These are phyloP conservation scores for Drosophila hamatofila DNA, from an alignment of 2,888 invertebrate genomes.

Conservation along the genomic window DNA sequence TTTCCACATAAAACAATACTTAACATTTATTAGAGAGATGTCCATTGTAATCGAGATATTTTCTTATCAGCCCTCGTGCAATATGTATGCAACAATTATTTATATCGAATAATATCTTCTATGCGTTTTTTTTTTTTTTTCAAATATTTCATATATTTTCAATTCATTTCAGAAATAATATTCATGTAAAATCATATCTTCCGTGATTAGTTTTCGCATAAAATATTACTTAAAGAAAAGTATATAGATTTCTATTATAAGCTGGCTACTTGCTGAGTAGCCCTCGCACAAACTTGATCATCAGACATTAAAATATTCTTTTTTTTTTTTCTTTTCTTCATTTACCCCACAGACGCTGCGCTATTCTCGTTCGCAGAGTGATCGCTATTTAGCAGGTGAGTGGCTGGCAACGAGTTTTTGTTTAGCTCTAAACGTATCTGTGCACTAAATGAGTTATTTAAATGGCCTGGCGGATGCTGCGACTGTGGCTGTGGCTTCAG, in stretches of 20 bases:
- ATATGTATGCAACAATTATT: no score
- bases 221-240: no score
- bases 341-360: slow-evolving; percentile 82
- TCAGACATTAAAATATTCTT: slow-evolving; percentile 64
- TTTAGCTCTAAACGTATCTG: slow-evolving; percentile 38
- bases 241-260: not conserved
- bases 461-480: slow-evolving; percentile 51
- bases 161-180: no score
- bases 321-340: slow-evolving; percentile 32
- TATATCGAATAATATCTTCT: no score
- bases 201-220: no score
- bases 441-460: slow-evolving; percentile 78
- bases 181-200: no score
- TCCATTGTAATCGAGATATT: no score
- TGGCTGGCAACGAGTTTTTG: slow-evolving; percentile 65
- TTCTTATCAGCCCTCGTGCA: no score
- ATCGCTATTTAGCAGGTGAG: slow-evolving; percentile 86
- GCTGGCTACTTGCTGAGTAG: slow-evolving; percentile 21
- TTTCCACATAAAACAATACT: no score
- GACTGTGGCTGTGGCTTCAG: slow-evolving; percentile 1
- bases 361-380: slow-evolving; percentile 85
- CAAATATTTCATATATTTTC: no score
- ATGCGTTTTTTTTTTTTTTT: no score
- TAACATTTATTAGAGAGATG: not conserved
- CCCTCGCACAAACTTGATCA: slow-evolving; percentile 67